Percentiles rank a stretch among this genome's conserved stretches.
Conservation (phyloP, 1,140 invertebrate genomes). For the Heterodera carotae region DNA sequence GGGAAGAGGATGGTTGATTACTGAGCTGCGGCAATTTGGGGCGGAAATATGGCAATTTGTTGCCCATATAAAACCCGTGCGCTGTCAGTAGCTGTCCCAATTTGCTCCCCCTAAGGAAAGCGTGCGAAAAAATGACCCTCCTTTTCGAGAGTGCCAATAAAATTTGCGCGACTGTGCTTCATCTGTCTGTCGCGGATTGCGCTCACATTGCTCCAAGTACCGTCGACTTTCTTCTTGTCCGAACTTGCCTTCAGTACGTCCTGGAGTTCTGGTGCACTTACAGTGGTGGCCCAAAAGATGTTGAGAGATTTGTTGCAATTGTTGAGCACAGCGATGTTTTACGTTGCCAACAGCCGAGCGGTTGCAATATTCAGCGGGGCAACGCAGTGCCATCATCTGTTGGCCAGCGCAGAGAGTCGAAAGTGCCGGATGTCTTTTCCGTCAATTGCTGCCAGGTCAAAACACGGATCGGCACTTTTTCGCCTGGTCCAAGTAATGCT, state of each 20-base stretch:
- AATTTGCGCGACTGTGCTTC: neutral
- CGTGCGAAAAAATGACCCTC: neutral
- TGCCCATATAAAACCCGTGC: no score
- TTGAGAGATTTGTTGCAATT: neutral
- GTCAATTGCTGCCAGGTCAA: neutral
- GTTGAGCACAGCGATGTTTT: neutral
- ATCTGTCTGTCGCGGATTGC: neutral
- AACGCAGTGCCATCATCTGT: neutral
- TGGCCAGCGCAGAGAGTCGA: neutral
- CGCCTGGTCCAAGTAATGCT: neutral
- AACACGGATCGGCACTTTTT: neutral
- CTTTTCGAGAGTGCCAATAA: neutral
- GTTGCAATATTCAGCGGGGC: neutral
- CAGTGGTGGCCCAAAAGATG: neutral
- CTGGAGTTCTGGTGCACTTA: neutral
- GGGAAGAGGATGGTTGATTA: no score
- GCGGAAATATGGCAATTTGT: no score
- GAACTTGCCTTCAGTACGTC: neutral
- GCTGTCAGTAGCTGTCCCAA: neutral
- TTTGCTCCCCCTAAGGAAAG: slow-evolving; percentile 2
- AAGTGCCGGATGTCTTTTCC: neutral
- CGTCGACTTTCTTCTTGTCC: neutral
- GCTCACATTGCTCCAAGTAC: neutral
- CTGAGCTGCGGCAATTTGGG: no score
- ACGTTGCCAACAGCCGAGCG: neutral